Evolutionary conservation across 2,113 vertebrate genomes (phyloP).

Genomic region (Lanius ludovicianus): DNA sequence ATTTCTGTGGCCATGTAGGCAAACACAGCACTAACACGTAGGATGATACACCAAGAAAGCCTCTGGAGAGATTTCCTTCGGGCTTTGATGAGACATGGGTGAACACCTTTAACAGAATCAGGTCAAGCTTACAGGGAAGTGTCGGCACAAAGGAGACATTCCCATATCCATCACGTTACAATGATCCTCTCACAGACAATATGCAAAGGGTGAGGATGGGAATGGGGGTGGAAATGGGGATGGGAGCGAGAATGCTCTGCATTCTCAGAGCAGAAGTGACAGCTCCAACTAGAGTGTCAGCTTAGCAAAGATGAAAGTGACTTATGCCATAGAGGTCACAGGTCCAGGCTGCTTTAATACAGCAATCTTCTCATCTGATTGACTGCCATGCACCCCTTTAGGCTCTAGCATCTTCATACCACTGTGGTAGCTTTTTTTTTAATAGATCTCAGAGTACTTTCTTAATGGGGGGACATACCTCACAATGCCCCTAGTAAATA

Average conservation of each 20-base stretch:
- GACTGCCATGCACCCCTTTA: neutral
- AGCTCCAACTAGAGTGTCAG: neutral
- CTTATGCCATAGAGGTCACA: neutral
- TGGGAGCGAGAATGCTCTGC: fast-evolving
- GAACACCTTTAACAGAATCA: neutral
- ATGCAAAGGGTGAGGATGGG: neutral
- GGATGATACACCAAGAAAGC: neutral
- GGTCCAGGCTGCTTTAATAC: neutral
- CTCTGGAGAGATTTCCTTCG: neutral
- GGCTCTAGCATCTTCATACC: neutral
- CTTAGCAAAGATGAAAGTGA: neutral
- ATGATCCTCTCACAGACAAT: neutral
- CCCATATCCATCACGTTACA: neutral
- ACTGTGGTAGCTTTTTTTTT: neutral
- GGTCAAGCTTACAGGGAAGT: neutral
- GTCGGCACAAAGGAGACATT: fast-evolving
- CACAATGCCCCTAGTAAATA: neutral
- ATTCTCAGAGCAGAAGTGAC: neutral
- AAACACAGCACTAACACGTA: neutral
- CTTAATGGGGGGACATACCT: neutral
- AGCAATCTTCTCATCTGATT: neutral
- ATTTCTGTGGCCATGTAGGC: neutral
- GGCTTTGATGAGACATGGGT: neutral
- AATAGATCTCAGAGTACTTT: neutral
- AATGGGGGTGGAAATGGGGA: no score